These are phyloP conservation scores for Asteroscopus sphinx DNA, from an alignment of 2,888 invertebrate genomes.

Conservation along the genomic window DNA sequence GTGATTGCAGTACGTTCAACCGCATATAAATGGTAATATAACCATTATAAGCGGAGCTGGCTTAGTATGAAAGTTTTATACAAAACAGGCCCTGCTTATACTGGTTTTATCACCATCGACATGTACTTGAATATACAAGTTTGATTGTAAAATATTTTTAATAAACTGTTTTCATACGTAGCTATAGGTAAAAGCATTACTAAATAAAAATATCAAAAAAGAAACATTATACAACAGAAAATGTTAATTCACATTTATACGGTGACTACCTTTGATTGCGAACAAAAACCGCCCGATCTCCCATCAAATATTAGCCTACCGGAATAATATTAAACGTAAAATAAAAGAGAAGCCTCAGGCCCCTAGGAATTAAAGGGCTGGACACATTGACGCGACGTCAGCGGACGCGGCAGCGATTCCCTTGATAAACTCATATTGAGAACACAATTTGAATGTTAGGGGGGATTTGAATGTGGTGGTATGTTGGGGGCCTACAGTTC, in stretches of 20 bases:
- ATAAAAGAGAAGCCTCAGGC: constrained; percentile 52
- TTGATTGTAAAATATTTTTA: too few relatives aligned
- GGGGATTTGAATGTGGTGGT: not conserved
- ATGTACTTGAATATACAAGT: too few relatives aligned
- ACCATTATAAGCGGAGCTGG: too few relatives aligned
- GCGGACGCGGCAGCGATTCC: constrained; percentile 12
- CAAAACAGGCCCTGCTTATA: too few relatives aligned
- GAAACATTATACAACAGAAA: constrained; percentile 13
- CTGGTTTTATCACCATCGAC: too few relatives aligned
- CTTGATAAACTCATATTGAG: too few relatives aligned
- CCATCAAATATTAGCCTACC: constrained; percentile 55
- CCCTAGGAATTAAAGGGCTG: constrained; percentile 27
- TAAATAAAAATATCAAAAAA: constrained; percentile 16
- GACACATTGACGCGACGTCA: constrained; percentile 1
- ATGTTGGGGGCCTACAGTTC: too few relatives aligned
- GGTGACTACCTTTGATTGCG: constrained; percentile 51
- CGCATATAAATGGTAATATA: too few relatives aligned
- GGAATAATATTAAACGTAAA: constrained; percentile 55
- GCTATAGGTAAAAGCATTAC: not conserved
- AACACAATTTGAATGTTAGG: too few relatives aligned
- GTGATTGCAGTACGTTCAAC: too few relatives aligned
- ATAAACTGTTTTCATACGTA: too few relatives aligned
- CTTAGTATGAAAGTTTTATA: too few relatives aligned
- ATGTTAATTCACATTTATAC: constrained; percentile 38
- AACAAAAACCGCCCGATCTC: constrained; percentile 54